Evolutionary conservation across 2,888 invertebrate genomes (phyloP).

Genomic region (Cancer borealis): DNA sequence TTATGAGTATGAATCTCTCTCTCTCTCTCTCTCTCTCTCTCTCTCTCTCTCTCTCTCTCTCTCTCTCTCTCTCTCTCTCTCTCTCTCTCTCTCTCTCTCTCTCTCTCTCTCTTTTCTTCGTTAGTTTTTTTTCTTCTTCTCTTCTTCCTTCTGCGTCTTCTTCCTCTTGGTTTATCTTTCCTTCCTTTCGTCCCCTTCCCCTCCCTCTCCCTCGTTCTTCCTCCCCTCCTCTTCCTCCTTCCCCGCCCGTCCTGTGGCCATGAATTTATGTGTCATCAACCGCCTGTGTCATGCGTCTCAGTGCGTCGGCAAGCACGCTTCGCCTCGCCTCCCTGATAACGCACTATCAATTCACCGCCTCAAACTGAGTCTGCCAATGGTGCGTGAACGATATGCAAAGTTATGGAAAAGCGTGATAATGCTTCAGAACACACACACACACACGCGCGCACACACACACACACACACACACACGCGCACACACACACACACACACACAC

Average conservation of each 20-base stretch:
- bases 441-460: no score
- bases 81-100: no score
- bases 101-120: no score
- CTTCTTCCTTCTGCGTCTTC: neutral
- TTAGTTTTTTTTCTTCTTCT: neutral
- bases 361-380: slow-evolving; percentile 4
- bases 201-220: neutral
- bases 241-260: neutral
- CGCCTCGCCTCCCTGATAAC: slow-evolving; percentile 12
- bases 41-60: no score
- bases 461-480: no score
- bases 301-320: neutral
- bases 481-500: no score
- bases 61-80: no score
- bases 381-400: slow-evolving; percentile 8
- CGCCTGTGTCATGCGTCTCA: slow-evolving; percentile 20
- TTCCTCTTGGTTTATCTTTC: neutral
- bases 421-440: neutral
- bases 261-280: slow-evolving; percentile 20
- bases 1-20: no score
- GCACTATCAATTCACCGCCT: slow-evolving; percentile 7
- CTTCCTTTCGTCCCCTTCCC: neutral
- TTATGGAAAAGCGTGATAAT: slow-evolving; percentile 12
- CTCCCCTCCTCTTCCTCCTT: neutral
- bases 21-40: no score